A percentile compares a stretch with the other conserved stretches of the same genome.
phyloP scores from a whole-genome alignment of 2,113 vertebrate genomes.

The Hiodon alosoides region DNA sequence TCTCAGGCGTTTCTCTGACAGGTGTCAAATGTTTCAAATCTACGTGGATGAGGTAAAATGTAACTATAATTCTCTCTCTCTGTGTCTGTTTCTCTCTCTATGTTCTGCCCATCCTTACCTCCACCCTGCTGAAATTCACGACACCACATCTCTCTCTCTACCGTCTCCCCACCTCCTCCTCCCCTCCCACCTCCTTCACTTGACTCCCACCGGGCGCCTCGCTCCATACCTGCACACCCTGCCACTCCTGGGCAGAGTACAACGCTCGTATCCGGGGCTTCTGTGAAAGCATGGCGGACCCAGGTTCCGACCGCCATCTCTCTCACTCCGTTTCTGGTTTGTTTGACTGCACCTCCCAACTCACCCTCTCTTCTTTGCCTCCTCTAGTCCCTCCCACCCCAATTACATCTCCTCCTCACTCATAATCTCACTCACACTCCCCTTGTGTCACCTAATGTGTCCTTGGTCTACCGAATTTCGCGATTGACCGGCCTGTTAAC shows the following conservation, averaged over 20 bases:
- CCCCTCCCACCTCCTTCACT: conserved; percentile 28
- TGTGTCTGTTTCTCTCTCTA: conserved; percentile 16
- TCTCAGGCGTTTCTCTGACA: neutral
- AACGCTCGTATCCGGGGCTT: conserved; percentile 78
- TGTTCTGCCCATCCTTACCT: conserved; percentile 7
- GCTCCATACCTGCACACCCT: conserved; percentile 12
- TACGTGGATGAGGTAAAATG: neutral
- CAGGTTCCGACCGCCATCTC: conserved; percentile 67
- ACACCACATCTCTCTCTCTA: conserved; percentile 30
- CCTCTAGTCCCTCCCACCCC: neutral
- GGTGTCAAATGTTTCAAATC: too few species aligned
- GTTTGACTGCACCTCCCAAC: conserved; percentile 50
- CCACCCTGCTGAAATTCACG: conserved; percentile 1
- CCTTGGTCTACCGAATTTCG: neutral
- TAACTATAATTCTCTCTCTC: conserved; percentile 27
- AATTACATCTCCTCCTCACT: neutral
- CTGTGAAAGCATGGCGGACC: conserved; percentile 59
- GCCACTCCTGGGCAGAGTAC: conserved; percentile 72
- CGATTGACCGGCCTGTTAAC: too few species aligned
- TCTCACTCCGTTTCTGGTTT: conserved; percentile 80
- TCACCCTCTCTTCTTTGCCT: neutral
- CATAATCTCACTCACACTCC: neutral
- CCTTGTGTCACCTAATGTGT: neutral
- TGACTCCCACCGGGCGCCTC: conserved; percentile 44
- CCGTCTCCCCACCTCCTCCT: conserved; percentile 42